phyloP scores from a whole-genome alignment of 2,888 invertebrate genomes.

The Cyclophora punctaria region DNA sequence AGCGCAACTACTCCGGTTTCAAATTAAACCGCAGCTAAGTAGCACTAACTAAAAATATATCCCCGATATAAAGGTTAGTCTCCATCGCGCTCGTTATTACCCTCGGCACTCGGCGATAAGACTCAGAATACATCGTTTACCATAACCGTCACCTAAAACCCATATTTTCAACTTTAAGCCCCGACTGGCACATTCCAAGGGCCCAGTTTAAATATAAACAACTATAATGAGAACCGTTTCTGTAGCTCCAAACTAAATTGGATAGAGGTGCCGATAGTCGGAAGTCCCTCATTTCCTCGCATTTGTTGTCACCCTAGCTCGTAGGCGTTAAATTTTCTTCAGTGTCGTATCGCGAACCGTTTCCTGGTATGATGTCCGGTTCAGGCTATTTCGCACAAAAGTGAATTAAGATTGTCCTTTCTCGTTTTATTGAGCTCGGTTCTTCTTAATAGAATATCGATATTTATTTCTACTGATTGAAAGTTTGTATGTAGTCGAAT shows the following conservation, averaged over 20 bases:
- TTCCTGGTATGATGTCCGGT: slow-evolving; percentile 55
- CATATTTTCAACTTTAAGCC: slow-evolving; percentile 16
- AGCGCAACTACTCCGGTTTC: too few species aligned
- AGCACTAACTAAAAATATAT: too few species aligned
- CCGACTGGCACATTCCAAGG: slow-evolving; percentile 6
- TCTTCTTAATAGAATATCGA: slow-evolving; percentile 39
- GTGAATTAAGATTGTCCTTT: slow-evolving; percentile 50
- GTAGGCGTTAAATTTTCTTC: slow-evolving; percentile 61
- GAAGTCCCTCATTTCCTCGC: slow-evolving; percentile 68
- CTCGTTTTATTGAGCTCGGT: slow-evolving; percentile 45
- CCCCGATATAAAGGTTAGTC: too few species aligned
- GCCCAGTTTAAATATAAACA: slow-evolving; percentile 21
- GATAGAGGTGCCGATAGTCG: slow-evolving; percentile 60
- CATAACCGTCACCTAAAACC: slow-evolving; percentile 13
- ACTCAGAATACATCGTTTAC: slow-evolving; percentile 10
- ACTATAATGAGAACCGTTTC: slow-evolving; percentile 23
- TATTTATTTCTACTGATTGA: slow-evolving; percentile 35
- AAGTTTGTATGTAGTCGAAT: too few species aligned
- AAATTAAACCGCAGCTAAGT: too few species aligned
- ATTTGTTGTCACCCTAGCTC: slow-evolving; percentile 54
- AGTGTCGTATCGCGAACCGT: slow-evolving; percentile 38
- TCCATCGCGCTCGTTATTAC: background rate
- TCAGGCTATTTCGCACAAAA: slow-evolving; percentile 40
- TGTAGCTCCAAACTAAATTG: slow-evolving; percentile 52
- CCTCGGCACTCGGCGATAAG: slow-evolving; percentile 10